Evolutionary conservation across 1,140 invertebrate species (phyloP).

Genomic region (Drosophila chauvacae): DNA sequence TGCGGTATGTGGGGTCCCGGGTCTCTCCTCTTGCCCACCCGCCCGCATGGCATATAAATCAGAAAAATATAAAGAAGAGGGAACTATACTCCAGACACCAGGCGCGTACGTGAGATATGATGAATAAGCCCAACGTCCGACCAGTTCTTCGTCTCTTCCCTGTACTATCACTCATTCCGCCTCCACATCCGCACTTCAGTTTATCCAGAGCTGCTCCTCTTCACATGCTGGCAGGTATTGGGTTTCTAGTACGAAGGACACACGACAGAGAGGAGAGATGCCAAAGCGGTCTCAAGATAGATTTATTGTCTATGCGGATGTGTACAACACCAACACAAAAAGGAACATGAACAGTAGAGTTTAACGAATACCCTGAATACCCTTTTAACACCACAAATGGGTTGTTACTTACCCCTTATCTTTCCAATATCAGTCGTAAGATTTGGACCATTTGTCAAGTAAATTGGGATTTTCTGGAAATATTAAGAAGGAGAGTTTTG

Average conservation of each 20-base stretch:
- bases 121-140: conserved; percentile 45
- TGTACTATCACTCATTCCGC: conserved; percentile 10
- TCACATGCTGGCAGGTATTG: conserved; percentile 58
- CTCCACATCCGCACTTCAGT: conserved; percentile 14
- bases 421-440: conserved; percentile 3
- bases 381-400: not conserved
- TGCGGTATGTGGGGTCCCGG: conserved; percentile 21
- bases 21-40: not conserved
- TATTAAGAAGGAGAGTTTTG: too few relatives aligned
- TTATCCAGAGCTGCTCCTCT: conserved; percentile 8
- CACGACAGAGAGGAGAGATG: conserved; percentile 13
- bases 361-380: conserved; percentile 5
- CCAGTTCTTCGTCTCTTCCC: not conserved
- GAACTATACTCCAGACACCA: conserved; percentile 36
- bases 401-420: conserved; percentile 5
- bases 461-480: conserved; percentile 7
- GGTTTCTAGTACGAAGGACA: conserved; percentile 62
- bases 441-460: conserved; percentile 16
- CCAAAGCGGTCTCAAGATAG: conserved; percentile 25
- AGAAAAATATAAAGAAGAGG: conserved; percentile 23
- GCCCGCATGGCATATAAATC: conserved; percentile 61
- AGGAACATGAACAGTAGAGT: not conserved
- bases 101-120: conserved; percentile 61
- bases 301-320: conserved; percentile 28
- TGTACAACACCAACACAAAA: conserved; percentile 1